Evolutionary conservation across 2,113 vertebrate species (phyloP), one percentile per base, ranked within the genome.

Genomic region (Poeciliopsis prolifica): DNA sequence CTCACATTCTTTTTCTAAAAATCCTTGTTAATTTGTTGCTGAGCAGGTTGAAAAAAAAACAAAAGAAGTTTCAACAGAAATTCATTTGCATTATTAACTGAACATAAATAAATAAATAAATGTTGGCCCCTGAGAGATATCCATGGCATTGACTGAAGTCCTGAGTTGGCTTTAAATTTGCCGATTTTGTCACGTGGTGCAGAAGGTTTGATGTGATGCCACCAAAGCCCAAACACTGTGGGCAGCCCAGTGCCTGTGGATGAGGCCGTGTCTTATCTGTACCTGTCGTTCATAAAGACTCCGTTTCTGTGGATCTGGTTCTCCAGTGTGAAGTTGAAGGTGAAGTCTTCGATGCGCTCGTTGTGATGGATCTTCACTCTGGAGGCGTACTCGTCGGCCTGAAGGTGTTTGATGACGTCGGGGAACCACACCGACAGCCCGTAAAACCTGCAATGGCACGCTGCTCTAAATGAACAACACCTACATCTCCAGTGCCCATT

Each of bases 351-450:
- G 1, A 95, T 95, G 84, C 88, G 96, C 74, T 98, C 96, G 37
- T 93, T 95, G 69, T 72, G 92, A 87, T 98, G 96, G 31, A 89
- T 90, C 93, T 95, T 97, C 40, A 96, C 96, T 80, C 92, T 92
- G 66, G 94, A 95, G 0, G 96, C 96, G 3, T 99, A 98, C 70
- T 97, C 95, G 0, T 98, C 96, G 0, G 95, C 96, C 87, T 99
- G 98, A 12, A 99, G 95, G 77, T 99, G 97, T 81, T 96, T 99
- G 90, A 99, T 99, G 88, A 99, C 97, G 14, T 99, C 97, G 0
- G 98, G 98, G 89, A 99, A 99, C 98, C 98, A 99, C 62, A 99
- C 97, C 8, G 97, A 98, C 79, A 99, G 93, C 5, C 98, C 98
- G 0, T 99, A 99, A 92, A 96, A 99, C 84, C 98, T 99, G 95